Percentiles rank a stretch among this genome's conserved stretches.
Evolutionary conservation across 2,888 invertebrate genomes (phyloP).

Genomic region (Latheticus oryzae): DNA sequence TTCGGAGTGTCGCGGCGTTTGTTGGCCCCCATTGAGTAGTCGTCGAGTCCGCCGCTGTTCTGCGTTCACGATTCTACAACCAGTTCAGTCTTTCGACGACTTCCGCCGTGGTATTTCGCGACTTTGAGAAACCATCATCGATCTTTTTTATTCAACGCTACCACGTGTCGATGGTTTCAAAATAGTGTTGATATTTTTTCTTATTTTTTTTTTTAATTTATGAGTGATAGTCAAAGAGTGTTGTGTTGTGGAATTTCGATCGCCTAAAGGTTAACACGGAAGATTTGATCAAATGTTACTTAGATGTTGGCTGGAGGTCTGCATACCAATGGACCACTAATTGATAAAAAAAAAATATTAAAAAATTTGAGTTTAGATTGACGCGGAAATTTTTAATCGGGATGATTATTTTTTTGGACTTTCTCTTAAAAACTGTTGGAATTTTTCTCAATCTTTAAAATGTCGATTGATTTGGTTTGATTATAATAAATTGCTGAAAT

Average conservation of each 20-base stretch:
- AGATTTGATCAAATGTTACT: conserved; percentile 36
- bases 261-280: conserved; percentile 37
- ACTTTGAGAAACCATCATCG: conserved; percentile 46
- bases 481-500: no score
- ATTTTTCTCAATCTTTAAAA: no score
- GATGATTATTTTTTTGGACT: no score
- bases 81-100: conserved; percentile 55
- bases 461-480: no score
- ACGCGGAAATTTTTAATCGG: no score
- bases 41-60: no score
- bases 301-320: conserved; percentile 22
- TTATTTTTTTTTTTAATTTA: conserved; percentile 4
- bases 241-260: conserved; percentile 39
- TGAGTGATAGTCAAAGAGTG: no score
- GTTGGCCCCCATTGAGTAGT: conserved; percentile 46
- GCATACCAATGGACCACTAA: no score
- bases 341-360: no score
- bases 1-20: conserved; percentile 42
- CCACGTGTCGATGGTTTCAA: conserved; percentile 38
- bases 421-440: no score
- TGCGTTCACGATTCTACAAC: conserved; percentile 46
- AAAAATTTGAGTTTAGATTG: no score
- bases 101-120: conserved; percentile 53
- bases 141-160: conserved; percentile 31
- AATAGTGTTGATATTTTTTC: conserved; percentile 1